These are phyloP conservation scores for Rhea americana DNA, from an alignment of 2,113 vertebrate genomes.

Conservation along the genomic window DNA sequence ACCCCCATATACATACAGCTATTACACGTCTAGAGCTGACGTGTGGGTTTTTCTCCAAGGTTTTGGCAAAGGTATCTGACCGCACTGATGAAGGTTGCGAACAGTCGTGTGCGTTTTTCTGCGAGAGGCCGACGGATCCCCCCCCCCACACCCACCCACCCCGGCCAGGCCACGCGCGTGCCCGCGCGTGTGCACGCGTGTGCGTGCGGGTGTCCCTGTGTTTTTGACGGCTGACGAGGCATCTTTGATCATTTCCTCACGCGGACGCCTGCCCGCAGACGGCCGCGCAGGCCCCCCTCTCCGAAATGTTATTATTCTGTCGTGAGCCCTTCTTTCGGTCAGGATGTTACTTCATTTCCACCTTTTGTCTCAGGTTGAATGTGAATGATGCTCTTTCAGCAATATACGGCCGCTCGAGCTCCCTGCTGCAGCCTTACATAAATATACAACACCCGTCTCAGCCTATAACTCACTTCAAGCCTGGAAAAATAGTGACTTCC, in stretches of 20 bases:
- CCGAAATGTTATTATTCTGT: conserved; percentile 94
- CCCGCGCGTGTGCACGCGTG: conserved; percentile 36
- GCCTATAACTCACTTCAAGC: conserved; percentile 88
- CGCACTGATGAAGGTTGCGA: conserved; percentile 70
- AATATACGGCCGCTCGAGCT: conserved; percentile 93
- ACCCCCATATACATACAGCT: not conserved
- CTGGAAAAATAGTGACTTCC: conserved; percentile 98
- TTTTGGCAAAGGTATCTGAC: conserved; percentile 64
- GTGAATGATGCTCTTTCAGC: conserved; percentile 96
- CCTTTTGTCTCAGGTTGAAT: conserved; percentile 96
- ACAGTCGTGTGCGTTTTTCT: conserved; percentile 67
- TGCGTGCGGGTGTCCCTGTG: conserved; percentile 17
- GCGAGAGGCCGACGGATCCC: conserved; percentile 74
- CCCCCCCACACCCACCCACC: conserved; percentile 61
- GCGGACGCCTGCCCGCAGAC: conserved; percentile 75
- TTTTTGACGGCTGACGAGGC: conserved; percentile 86
- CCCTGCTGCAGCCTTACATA: conserved; percentile 93
- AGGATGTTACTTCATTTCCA: conserved; percentile 99
- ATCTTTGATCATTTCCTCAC: conserved; percentile 89
- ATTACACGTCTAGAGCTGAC: not conserved
- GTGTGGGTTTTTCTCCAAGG: conserved; percentile 9
- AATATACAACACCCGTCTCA: conserved; percentile 93
- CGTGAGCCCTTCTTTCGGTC: conserved; percentile 88
- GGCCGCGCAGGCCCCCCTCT: conserved; percentile 75
- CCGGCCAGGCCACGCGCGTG: conserved; percentile 54